A percentile compares a stretch with the other conserved stretches of the same genome.
Evolutionary conservation across 2,888 invertebrate genomes (phyloP).

Genomic region (Macaria notata): DNA sequence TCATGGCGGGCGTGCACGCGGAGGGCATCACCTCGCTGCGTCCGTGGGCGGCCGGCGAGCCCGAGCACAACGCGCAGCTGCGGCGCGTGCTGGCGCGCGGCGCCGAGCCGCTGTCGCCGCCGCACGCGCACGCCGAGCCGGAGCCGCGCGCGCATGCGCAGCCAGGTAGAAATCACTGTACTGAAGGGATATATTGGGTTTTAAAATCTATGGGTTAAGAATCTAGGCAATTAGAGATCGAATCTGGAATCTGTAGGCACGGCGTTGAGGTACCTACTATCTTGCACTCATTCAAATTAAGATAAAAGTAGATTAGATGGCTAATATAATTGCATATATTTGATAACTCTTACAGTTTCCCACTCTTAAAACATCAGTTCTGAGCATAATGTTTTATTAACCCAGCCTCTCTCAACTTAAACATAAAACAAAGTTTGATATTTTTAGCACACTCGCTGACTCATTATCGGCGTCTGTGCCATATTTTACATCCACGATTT

Average conservation of each 20-base stretch:
- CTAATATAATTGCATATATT: too few relatives aligned
- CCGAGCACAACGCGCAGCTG: constrained; percentile 52
- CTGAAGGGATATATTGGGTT: too few relatives aligned
- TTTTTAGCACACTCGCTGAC: not conserved
- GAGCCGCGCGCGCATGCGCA: constrained; percentile 43
- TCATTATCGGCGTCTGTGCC: not conserved
- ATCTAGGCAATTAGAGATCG: too few relatives aligned
- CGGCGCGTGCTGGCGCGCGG: constrained; percentile 59
- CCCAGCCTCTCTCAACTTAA: too few relatives aligned
- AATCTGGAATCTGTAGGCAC: not conserved
- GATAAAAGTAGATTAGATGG: too few relatives aligned
- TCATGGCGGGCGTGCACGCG: constrained; percentile 88
- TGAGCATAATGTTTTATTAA: too few relatives aligned
- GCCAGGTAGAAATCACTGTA: constrained; percentile 45
- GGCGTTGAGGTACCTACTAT: not conserved
- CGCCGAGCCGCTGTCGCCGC: constrained; percentile 57
- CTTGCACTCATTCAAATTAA: not conserved
- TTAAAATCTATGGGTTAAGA: too few relatives aligned
- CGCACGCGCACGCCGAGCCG: constrained; percentile 38
- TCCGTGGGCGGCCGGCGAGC: constrained; percentile 79
- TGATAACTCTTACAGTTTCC: too few relatives aligned
- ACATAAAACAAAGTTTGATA: too few relatives aligned
- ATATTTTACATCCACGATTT: too few relatives aligned
- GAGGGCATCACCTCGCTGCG: constrained; percentile 87
- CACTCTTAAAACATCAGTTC: too few relatives aligned